phyloP scores from a whole-genome alignment of 2,888 invertebrate genomes.

The Leucophenga montana region DNA sequence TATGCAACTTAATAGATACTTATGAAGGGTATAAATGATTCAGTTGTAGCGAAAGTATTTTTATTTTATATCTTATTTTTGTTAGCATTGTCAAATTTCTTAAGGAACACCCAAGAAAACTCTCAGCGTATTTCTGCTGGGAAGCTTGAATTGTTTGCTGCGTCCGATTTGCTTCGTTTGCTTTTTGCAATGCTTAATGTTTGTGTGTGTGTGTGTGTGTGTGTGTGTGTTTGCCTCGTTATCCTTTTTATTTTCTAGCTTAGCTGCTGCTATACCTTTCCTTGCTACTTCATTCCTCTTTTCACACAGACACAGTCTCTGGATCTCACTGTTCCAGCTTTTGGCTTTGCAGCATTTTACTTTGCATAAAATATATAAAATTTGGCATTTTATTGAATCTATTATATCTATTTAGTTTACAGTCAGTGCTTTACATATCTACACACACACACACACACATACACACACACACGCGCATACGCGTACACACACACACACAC shows the following conservation, averaged over 20 bases:
- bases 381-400: conserved; percentile 8
- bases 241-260: background rate
- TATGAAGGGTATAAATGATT: no score
- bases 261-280: background rate
- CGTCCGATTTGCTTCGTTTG: no score
- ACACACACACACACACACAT: background rate
- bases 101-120: no score
- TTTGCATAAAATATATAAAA: conserved; percentile 8
- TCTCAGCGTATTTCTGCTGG: no score
- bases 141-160: no score
- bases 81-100: no score
- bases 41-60: no score
- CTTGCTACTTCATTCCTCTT: background rate
- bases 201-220: background rate
- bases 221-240: no score
- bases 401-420: conserved; percentile 6
- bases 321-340: background rate
- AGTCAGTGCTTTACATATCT: background rate
- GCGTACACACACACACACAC: background rate
- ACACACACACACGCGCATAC: conserved; percentile 4
- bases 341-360: background rate
- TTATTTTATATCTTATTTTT: no score
- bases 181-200: background rate
- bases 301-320: background rate
- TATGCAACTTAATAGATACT: no score